Base-by-base conservation (phyloP, 1,140 invertebrate species). In the Zaprionus tsacasi region DNA sequence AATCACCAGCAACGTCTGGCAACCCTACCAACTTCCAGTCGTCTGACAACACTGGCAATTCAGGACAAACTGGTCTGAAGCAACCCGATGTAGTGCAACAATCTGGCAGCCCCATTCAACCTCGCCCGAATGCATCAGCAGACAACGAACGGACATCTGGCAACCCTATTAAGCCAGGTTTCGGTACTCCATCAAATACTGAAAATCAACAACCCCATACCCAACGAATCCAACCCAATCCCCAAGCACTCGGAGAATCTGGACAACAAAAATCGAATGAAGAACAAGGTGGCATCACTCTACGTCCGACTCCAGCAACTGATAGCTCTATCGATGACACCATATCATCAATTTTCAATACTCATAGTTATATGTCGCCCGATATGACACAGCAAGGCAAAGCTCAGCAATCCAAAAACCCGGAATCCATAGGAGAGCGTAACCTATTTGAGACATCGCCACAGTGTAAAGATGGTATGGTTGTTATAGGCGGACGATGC, bases 271-370 rank as follows among this genome's bases (percentile, higher is more conserved):
- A 25, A 8, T 25, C 12, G 6, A 35, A 17, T 33, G 50, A 54
- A 17, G 38, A 52, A 0, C 13, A 21, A 15, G 30, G 6, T 40
- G 50, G 54, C 4, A 61, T 17, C 2, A 55, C 67, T 11, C 54
- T 77, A 3, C 67, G 13, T n/a, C 10, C 60, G 59, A 38, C n/a
- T 1, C 45, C 35, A 12, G 6, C 38, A 17, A 38, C 10, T 7
- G 54, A 67, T 4, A 25, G 6, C 8, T 35, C 21, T 33, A 45
- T 50, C 25, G 69, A 74, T 0, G 68, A 70, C 27, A 68, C 55
- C 12, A 55, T 88, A n/a, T 35, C 30, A 0, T 43, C 76, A 3
- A 76, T 87, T 12, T 87, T 87, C 17, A 82, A 74, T 5, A 88
- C 79, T 6, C 45, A 76, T 0, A 67, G 72, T 1, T 85, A 64